phyloP scores from a whole-genome alignment of 2,888 invertebrate genomes.

The Coelopa pilipes region DNA sequence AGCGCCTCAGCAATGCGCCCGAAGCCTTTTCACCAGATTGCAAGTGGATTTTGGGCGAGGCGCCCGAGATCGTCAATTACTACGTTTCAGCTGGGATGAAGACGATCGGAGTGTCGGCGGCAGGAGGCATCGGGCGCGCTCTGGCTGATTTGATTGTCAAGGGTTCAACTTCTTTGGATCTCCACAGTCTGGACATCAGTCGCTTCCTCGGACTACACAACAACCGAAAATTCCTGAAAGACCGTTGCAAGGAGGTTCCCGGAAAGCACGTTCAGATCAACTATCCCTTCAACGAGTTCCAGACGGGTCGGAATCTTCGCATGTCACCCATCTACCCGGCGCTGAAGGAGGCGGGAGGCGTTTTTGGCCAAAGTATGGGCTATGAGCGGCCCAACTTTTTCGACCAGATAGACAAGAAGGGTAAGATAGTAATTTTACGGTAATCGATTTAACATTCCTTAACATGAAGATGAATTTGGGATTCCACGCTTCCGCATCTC shows the following conservation, averaged over 20 bases:
- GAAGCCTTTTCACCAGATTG: constrained; percentile 98
- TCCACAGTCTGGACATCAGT: constrained; percentile 90
- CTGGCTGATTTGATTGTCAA: constrained; percentile 88
- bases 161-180: constrained; percentile 82
- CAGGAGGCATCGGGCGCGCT: constrained; percentile 93
- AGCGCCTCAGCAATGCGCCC: constrained; percentile 86
- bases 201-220: constrained; percentile 93
- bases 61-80: constrained; percentile 91
- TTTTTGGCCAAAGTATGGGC: constrained; percentile 97
- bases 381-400: constrained; percentile 97
- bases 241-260: constrained; percentile 92
- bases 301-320: constrained; percentile 85
- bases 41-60: constrained; percentile 94
- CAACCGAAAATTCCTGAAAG: constrained; percentile 90
- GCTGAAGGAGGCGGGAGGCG: constrained; percentile 88
- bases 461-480: constrained; percentile 61
- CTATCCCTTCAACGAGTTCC: constrained; percentile 88
- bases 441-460: neutral
- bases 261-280: constrained; percentile 84
- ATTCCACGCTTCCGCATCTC: constrained; percentile 72
- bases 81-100: constrained; percentile 96
- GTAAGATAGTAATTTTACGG: constrained; percentile 52
- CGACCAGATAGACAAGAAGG: constrained; percentile 70
- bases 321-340: constrained; percentile 96
- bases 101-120: constrained; percentile 93